These are phyloP conservation scores for Coryphaenoides rupestris DNA, from an alignment of 2,113 vertebrate genomes.

Conservation along the genomic window DNA sequence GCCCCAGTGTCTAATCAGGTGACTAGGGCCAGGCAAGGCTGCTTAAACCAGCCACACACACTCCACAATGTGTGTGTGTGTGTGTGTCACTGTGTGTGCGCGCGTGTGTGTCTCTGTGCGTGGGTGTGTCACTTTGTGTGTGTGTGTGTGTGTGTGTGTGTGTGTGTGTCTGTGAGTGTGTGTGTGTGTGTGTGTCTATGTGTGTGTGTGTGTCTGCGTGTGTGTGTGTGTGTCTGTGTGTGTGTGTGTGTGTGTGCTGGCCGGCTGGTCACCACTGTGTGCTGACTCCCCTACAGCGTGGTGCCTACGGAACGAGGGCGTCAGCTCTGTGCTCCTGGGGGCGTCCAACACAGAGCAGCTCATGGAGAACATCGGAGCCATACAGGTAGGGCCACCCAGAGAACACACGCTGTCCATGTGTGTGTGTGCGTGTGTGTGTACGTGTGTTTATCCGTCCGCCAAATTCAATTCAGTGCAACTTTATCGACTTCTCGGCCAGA, in stretches of 20 bases:
- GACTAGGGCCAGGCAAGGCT: no score
- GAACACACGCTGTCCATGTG: background rate
- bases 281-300: constrained; percentile 81
- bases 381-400: constrained; percentile 81
- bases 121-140: background rate
- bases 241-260: constrained; percentile 6
- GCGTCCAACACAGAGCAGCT: constrained; percentile 96
- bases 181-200: background rate
- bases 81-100: background rate
- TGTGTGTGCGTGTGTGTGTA: background rate
- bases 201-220: constrained; percentile 4
- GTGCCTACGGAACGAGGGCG: constrained; percentile 95
- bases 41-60: no score
- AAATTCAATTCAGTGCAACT: no score
- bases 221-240: constrained; percentile 6
- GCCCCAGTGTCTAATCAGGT: no score
- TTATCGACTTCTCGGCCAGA: constrained; percentile 7
- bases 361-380: constrained; percentile 97
- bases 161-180: background rate
- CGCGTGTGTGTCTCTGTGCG: background rate
- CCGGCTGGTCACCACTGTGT: constrained; percentile 51
- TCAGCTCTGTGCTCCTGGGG: constrained; percentile 94
- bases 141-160: background rate
- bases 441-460: background rate
- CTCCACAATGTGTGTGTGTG: background rate